Percentiles rank a stretch among this genome's conserved stretches.
These are phyloP conservation scores for Heliconius nattereri DNA, from an alignment of 1,140 invertebrate genomes.

Conservation along the genomic window DNA sequence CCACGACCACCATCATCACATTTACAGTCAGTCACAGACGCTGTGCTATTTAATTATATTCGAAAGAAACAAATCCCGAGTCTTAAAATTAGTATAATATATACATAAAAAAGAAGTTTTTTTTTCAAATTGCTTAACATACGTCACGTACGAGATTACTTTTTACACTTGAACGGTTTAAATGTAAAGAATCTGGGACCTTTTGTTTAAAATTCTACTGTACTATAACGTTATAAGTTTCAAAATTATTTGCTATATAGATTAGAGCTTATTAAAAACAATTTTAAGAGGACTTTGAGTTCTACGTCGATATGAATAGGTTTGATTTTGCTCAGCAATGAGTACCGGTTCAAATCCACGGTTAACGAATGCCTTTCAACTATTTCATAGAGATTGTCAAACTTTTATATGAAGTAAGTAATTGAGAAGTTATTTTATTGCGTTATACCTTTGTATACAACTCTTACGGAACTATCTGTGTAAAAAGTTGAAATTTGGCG, in stretches of 20 bases:
- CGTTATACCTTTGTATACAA: too few species aligned
- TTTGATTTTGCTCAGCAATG: not conserved
- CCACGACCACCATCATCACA: too few species aligned
- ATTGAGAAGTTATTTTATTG: not conserved
- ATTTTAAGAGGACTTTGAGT: constrained; percentile 15
- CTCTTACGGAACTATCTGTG: too few species aligned
- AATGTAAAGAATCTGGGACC: constrained; percentile 8
- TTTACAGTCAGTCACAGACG: too few species aligned
- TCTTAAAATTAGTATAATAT: not conserved
- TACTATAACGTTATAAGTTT: not conserved
- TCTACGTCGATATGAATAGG: constrained; percentile 8
- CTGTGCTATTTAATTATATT: not conserved
- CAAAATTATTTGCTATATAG: not conserved
- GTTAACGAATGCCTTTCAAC: constrained; percentile 48
- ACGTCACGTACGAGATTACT: constrained; percentile 10
- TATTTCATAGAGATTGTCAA: constrained; percentile 43
- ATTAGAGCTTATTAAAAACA: constrained; percentile 17
- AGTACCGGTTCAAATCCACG: constrained; percentile 39
- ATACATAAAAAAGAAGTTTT: not conserved
- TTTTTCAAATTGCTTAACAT: constrained; percentile 4
- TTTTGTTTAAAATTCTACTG: not conserved
- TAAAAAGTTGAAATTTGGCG: too few species aligned
- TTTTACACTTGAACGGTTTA: constrained; percentile 8
- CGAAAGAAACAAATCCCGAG: not conserved
- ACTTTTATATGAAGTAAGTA: constrained; percentile 19